Percentiles rank a stretch among this genome's conserved stretches.
Evolutionary conservation across 2,888 invertebrate genomes (phyloP).

Genomic region (Drosophila diplacantha): DNA sequence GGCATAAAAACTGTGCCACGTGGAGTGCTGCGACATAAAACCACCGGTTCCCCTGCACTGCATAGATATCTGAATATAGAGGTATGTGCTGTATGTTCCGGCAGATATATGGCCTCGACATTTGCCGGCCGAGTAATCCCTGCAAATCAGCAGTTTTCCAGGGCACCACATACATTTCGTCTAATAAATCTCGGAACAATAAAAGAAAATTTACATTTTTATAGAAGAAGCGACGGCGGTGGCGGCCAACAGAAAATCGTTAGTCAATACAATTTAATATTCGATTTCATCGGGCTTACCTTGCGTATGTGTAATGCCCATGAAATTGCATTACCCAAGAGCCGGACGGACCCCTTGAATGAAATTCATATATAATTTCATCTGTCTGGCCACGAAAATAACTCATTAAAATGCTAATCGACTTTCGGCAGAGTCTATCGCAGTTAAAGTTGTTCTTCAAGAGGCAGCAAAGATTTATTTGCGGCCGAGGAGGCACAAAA

Average conservation of each 20-base stretch:
- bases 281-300: slow-evolving; percentile 31
- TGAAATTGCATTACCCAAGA: slow-evolving; percentile 43
- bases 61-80: slow-evolving; percentile 14
- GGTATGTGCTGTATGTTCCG: slow-evolving; percentile 4
- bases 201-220: slow-evolving; percentile 69
- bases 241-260: slow-evolving; percentile 23
- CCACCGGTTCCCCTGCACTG: slow-evolving; percentile 30
- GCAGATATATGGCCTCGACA: slow-evolving; percentile 35
- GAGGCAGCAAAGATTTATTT: slow-evolving; percentile 1
- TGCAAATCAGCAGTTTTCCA: slow-evolving; percentile 64
- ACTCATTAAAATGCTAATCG: slow-evolving; percentile 58
- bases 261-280: slow-evolving; percentile 41
- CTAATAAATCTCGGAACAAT: slow-evolving; percentile 66
- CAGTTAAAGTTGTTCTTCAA: slow-evolving; percentile 24
- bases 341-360: slow-evolving; percentile 4
- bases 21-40: slow-evolving; percentile 63
- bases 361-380: slow-evolving; percentile 24
- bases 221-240: slow-evolving; percentile 30
- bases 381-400: slow-evolving; percentile 44
- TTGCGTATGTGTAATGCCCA: slow-evolving; percentile 43
- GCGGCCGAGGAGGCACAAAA: not conserved
- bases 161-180: slow-evolving; percentile 36
- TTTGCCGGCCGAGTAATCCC: slow-evolving; percentile 46
- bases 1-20: slow-evolving; percentile 58
- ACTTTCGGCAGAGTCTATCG: slow-evolving; percentile 34